phyloP scores from a whole-genome alignment of 2,888 invertebrate genomes.

The Neria commutata region DNA sequence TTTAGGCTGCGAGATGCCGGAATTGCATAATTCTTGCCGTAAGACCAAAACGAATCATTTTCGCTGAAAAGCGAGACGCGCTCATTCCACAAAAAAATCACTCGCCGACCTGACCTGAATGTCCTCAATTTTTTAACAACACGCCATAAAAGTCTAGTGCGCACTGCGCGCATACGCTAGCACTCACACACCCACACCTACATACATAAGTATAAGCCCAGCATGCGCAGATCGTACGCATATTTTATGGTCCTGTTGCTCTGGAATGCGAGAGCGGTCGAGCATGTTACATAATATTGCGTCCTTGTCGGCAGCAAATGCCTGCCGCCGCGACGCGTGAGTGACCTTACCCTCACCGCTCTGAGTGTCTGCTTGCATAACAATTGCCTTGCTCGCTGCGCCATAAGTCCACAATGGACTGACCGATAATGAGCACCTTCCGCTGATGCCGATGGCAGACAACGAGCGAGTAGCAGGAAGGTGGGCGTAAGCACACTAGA shows the following conservation, averaged over 20 bases:
- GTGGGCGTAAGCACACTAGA: too few relatives aligned
- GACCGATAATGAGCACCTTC: too few relatives aligned
- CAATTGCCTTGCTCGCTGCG: conserved; percentile 28
- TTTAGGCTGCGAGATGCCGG: too few relatives aligned
- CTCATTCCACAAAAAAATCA: not conserved
- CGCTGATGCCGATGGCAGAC: not conserved
- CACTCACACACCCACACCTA: too few relatives aligned
- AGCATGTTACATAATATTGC: conserved; percentile 50
- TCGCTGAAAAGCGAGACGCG: conserved; percentile 16
- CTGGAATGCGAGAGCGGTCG: too few relatives aligned
- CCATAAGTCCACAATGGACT: conserved; percentile 20
- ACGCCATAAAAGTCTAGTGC: conserved; percentile 32
- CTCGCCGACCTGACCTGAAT: conserved; percentile 23
- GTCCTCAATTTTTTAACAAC: conserved; percentile 44
- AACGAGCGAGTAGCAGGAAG: too few relatives aligned
- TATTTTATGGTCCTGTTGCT: conserved; percentile 2
- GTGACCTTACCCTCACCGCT: too few relatives aligned
- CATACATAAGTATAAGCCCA: too few relatives aligned
- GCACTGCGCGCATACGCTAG: conserved; percentile 3
- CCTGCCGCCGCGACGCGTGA: too few relatives aligned
- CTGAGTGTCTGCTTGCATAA: too few relatives aligned
- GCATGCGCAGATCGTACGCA: too few relatives aligned
- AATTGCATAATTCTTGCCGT: conserved; percentile 34
- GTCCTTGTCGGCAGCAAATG: conserved; percentile 19
- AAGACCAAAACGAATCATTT: conserved; percentile 13